These are phyloP conservation scores for Lagodon rhomboides DNA, from an alignment of 2,797 vertebrate genomes.

Conservation along the genomic window DNA sequence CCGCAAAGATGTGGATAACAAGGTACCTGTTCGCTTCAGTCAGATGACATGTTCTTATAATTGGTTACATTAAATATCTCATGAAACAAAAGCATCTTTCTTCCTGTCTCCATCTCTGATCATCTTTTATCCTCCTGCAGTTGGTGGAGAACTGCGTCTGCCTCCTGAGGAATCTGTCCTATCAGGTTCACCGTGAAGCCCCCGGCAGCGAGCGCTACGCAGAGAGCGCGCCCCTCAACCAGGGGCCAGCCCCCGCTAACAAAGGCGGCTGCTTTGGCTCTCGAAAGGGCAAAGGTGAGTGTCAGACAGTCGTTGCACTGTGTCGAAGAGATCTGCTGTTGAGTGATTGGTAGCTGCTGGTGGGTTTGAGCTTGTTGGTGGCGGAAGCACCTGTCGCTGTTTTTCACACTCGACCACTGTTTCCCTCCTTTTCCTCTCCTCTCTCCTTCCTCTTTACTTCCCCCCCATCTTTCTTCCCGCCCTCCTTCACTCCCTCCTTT, in stretches of 20 bases:
- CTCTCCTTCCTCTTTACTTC: slow-evolving; percentile 69
- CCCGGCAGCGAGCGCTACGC: slow-evolving; percentile 92
- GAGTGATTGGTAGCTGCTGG: slow-evolving; percentile 51
- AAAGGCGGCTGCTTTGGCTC: slow-evolving; percentile 96
- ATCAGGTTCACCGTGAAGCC: slow-evolving; percentile 96
- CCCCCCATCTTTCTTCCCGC: slow-evolving; percentile 63
- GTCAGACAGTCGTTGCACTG: not conserved
- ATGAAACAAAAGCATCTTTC: not conserved
- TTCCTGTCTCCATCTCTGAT: not conserved
- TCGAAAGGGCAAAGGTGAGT: slow-evolving; percentile 96
- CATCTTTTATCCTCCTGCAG: slow-evolving; percentile 73
- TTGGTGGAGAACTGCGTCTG: slow-evolving; percentile 97
- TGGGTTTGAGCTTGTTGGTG: slow-evolving; percentile 77
- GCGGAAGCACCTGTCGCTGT: slow-evolving; percentile 78
- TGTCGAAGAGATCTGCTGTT: slow-evolving; percentile 49
- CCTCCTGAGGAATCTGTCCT: slow-evolving; percentile 96
- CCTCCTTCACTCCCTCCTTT: slow-evolving; percentile 74
- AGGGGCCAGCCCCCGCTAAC: slow-evolving; percentile 81
- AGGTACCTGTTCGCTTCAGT: slow-evolving; percentile 80
- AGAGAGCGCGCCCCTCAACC: slow-evolving; percentile 83
- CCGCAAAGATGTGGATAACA: slow-evolving; percentile 95
- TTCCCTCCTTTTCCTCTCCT: slow-evolving; percentile 69
- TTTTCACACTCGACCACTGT: slow-evolving; percentile 81
- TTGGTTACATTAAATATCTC: not conserved
- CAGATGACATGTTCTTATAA: not conserved